Base-by-base conservation (phyloP, 1,140 invertebrate species). In the Pseudomyrmex gracilis region DNA sequence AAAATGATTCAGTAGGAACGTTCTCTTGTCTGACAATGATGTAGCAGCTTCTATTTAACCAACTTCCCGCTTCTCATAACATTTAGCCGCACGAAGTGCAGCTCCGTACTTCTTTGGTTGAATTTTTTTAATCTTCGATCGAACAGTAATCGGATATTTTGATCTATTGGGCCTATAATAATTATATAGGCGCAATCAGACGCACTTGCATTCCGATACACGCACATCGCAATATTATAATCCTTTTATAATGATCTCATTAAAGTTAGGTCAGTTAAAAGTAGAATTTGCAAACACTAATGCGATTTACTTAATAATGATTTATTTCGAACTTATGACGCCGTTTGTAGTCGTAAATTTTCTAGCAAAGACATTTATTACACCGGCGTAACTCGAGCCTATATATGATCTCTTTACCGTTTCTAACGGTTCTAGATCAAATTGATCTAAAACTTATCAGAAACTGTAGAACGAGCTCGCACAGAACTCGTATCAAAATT, bases 241-340 rank as follows among this genome's bases (percentile, higher is more conserved):
- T 87, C 82, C 73, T n/a, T 45, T 76, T 22, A 73, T 74, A 87
- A 83, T 78, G 83, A 88, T 88, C 86, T 88, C 86, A 84, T 88
- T 88, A 87, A 87, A 82, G 83, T 83, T 68, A 53, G 70, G 53
- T 71, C 64, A 71, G 53, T 87, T 87, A 77, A 87, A 77, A 68
- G 58, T 77, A 53, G 17, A 85, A 88, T 87, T 88, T 87, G 85
- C 76, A 87, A 85, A 85, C 86, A 84, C 67, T 85, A 89, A 86
- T 85, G 88, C 87, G 84, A 89, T 89, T 89, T 89, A 82, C 87
- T 89, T 89, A 89, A 89, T 85, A 83, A 76, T 86, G 87, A 89
- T 88, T 89, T 88, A 89, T 89, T 64, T 43, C 61, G 55, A 43
- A 71, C 60, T 80, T 58, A 67, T 77, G 67, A 88, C 68, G 51